Conservation (phyloP, 2,113 vertebrate genomes). For the Felis catus region F.catus_Fca126_mat1.0 CM031416.1:39682501-39683000, state of each 20-base stretch:
- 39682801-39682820: background rate
- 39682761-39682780: background rate
- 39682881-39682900: background rate
- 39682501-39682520: background rate
- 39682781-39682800: background rate
- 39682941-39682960: constrained; percentile 77
- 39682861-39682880: background rate
- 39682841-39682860: background rate
- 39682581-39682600: background rate
- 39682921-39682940: background rate
- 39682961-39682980: constrained; percentile 86
- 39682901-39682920: background rate
- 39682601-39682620: background rate
- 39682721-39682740: constrained; percentile 76
- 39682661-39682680: constrained; percentile 82
- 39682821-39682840: background rate
- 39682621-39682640: background rate
- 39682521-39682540: background rate
- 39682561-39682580: rapidly evolving
- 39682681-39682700: constrained; percentile 78
- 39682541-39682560: no score
- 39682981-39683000: constrained; percentile 65
- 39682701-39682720: constrained; percentile 80
- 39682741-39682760: background rate
- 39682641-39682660: constrained; percentile 31